A percentile compares a stretch with the other conserved stretches of the same genome.
phyloP scores from a whole-genome alignment of 2,113 vertebrate species.

The Colius striatus region DNA sequence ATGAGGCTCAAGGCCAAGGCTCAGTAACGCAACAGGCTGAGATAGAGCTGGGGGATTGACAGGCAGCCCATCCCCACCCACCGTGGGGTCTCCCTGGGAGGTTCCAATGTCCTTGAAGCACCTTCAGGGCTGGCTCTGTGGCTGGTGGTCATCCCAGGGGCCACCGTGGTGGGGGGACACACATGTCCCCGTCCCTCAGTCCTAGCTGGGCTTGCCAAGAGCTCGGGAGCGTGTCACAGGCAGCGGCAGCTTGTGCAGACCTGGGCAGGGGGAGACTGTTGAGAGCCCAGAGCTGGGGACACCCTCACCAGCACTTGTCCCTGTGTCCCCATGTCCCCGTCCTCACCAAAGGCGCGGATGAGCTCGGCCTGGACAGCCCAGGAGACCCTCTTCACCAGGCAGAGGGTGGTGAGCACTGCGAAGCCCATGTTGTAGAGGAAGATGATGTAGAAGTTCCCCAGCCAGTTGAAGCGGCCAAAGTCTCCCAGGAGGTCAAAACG shows the following conservation, averaged over 20 bases:
- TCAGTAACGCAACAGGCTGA: background rate
- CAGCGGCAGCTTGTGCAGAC: constrained; percentile 88
- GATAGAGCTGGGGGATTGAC: background rate
- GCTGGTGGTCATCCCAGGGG: background rate
- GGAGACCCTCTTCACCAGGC: constrained; percentile 92
- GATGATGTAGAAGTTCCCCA: constrained; percentile 94
- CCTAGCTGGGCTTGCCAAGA: constrained; percentile 66
- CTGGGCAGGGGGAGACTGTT: constrained; percentile 54
- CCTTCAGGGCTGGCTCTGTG: accelerated
- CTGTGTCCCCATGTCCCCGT: background rate
- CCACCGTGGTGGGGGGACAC: accelerated
- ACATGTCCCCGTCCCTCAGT: accelerated
- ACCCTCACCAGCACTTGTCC: background rate
- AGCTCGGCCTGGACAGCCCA: constrained; percentile 92
- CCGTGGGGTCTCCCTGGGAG: accelerated
- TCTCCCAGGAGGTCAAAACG: constrained; percentile 94
- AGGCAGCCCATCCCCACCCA: too few relatives aligned
- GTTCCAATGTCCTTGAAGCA: background rate
- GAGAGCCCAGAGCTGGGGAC: background rate
- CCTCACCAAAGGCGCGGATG: constrained; percentile 93
- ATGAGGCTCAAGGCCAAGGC: background rate
- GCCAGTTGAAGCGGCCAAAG: constrained; percentile 95
- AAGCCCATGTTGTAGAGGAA: constrained; percentile 97
- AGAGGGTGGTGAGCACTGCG: constrained; percentile 90
- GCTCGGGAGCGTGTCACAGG: constrained; percentile 78